Evolutionary conservation across 2,113 vertebrate species (phyloP).

Genomic region (Chaetodon trifascialis): DNA sequence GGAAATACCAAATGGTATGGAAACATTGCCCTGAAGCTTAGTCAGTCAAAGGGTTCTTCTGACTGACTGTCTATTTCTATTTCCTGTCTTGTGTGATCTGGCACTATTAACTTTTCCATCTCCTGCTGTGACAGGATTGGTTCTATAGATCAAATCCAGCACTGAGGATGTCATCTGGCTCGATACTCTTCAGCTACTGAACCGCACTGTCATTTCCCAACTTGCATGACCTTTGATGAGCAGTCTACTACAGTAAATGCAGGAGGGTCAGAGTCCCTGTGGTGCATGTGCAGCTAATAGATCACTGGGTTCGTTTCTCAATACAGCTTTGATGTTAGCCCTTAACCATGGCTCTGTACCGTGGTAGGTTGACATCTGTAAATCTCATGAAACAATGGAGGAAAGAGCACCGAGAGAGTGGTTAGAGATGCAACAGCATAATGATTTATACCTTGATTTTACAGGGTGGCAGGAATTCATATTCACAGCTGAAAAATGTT

Average conservation of each 20-base stretch:
- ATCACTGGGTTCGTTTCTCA: constrained; percentile 26
- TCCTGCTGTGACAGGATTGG: neutral
- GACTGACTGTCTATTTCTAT: constrained; percentile 7
- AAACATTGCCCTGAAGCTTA: constrained; percentile 47
- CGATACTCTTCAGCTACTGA: constrained; percentile 9
- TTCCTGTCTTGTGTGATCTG: constrained; percentile 20
- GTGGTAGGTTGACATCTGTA: constrained; percentile 9
- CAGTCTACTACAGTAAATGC: neutral
- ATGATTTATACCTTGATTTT: constrained; percentile 16
- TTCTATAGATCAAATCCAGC: constrained; percentile 28
- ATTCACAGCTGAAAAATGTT: too few relatives aligned
- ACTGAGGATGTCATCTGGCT: constrained; percentile 7
- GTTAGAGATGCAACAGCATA: neutral
- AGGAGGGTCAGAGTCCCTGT: neutral
- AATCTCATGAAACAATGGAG: constrained; percentile 8
- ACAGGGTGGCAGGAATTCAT: too few relatives aligned
- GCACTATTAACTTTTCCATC: constrained; percentile 24
- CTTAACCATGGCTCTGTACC: neutral
- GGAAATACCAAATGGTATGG: constrained; percentile 49
- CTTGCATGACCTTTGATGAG: constrained; percentile 15
- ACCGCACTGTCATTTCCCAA: constrained; percentile 11
- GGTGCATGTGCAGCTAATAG: constrained; percentile 28
- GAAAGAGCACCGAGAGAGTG: neutral
- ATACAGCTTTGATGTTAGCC: constrained; percentile 33
- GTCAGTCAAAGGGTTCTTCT: constrained; percentile 9